phyloP scores from a whole-genome alignment of 1,140 invertebrate species.

The Tachypleus tridentatus region DNA sequence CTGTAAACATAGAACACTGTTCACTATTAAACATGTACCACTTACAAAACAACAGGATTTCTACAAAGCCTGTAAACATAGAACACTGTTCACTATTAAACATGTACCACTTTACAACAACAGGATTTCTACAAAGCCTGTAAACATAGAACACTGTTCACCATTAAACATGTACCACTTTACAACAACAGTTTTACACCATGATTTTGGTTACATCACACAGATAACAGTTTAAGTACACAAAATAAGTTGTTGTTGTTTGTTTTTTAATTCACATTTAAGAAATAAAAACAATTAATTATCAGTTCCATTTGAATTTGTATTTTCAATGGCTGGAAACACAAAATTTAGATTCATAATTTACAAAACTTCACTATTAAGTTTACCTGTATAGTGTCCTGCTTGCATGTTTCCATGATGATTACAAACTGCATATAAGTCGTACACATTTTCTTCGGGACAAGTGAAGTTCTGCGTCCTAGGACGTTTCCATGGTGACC shows the following conservation, averaged over 20 bases:
- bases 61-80: too few species aligned
- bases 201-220: background rate
- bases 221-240: background rate
- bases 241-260: too few species aligned
- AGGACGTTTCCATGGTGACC: conserved; percentile 47
- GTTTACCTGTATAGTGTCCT: conserved; percentile 77
- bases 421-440: conserved; percentile 89
- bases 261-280: background rate
- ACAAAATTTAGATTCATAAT: background rate
- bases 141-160: too few species aligned
- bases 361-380: background rate
- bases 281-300: conserved; percentile 3
- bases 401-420: conserved; percentile 79
- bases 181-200: conserved; percentile 3
- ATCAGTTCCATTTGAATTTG: background rate
- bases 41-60: too few species aligned
- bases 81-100: too few species aligned
- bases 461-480: conserved; percentile 25
- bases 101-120: too few species aligned
- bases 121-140: too few species aligned
- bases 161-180: too few species aligned
- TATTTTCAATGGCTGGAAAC: background rate
- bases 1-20: too few species aligned
- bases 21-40: too few species aligned
- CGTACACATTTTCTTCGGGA: conserved; percentile 61